A percentile compares a stretch with the other conserved stretches of the same genome.
phyloP scores from a whole-genome alignment of 2,888 invertebrate species.

The Oscheius sp. region DNA sequence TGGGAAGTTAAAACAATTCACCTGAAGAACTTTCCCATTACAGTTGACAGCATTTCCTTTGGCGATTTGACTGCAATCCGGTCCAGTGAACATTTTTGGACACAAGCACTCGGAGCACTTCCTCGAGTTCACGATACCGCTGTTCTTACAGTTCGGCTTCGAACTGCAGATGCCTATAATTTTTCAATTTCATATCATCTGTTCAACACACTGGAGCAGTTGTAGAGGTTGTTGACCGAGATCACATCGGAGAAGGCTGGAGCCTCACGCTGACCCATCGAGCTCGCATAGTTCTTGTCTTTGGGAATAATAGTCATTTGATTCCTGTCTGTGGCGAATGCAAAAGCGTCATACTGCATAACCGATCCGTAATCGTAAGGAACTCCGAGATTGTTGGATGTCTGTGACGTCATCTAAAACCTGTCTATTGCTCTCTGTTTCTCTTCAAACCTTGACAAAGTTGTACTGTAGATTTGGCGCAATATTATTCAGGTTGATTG shows the following conservation, averaged over 20 bases:
- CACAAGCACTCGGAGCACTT: constrained; percentile 31
- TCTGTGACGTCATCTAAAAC: constrained; percentile 36
- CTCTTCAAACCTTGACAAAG: constrained; percentile 39
- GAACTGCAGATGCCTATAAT: not conserved
- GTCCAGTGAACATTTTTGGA: constrained; percentile 27
- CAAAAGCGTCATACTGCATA: constrained; percentile 55
- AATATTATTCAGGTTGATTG: constrained; percentile 50
- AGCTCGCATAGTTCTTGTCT: constrained; percentile 42
- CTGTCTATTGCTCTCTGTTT: not conserved
- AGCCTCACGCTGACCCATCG: constrained; percentile 50
- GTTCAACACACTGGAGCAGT: constrained; percentile 42
- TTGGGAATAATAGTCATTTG: constrained; percentile 48
- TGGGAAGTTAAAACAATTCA: not conserved
- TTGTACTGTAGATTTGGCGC: constrained; percentile 44
- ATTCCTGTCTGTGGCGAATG: constrained; percentile 44
- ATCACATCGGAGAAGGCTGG: constrained; percentile 57
- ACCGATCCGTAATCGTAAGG: constrained; percentile 57
- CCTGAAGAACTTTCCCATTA: constrained; percentile 35
- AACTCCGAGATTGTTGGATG: constrained; percentile 41
- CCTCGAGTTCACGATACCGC: constrained; percentile 32
- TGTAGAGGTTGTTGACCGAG: constrained; percentile 50
- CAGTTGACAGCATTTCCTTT: constrained; percentile 22
- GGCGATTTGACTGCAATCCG: not conserved
- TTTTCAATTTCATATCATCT: not conserved
- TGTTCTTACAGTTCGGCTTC: constrained; percentile 27